Base-by-base conservation (phyloP, 2,888 invertebrate species). In the Hemaris fuciformis region DNA sequence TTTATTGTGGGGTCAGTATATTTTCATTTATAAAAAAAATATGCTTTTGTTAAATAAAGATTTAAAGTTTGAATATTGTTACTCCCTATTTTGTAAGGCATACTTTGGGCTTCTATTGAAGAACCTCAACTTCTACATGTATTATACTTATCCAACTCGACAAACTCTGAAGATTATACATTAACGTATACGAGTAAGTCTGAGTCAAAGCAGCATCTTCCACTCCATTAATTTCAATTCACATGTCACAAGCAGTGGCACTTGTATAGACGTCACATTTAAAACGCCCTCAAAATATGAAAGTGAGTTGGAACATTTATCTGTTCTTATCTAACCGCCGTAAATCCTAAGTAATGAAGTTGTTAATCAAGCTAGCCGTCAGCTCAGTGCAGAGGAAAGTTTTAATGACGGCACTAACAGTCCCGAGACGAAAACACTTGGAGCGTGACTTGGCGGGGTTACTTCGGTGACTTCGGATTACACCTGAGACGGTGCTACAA, bases 311-410 rank as follows among this genome's bases (percentile, higher is more conserved):
- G 38, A n/a, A n/a, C 38, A 38, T 38, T 38, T 4, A n/a, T 38
- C 38, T 38, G 38, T 38, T 38, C 13, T 65, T 66, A 63, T 70
- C 59, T 60, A 64, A 73, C 68, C 65, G 66, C 43, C 66, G 69
- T 75, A 78, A 81, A 76, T 74, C 69, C 65, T 60, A 62, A 66
- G 60, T 77, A 76, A 78, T 72, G 72, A 79, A 82, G 74, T 77
- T 74, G 66, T 71, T 79, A 79, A 76, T 76, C 69, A 69, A 73
- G 70, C 75, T 38, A 10, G n/a, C 45, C 34, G 43, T 61, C 34
- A 27, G 15, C 45, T 57, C 43, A 23, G 22, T 8, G 43, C 23
- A n/a, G 23, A 45, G 43, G 57, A 61, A 61, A 61, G 43, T 61
- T 61, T 61, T 61, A 61, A 61, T 61, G 45, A 57, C 48, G 25